Evolutionary conservation across 2,888 invertebrate genomes (phyloP), one percentile per base, ranked within the genome.

Genomic region (Callyntrura sp.): DNA sequence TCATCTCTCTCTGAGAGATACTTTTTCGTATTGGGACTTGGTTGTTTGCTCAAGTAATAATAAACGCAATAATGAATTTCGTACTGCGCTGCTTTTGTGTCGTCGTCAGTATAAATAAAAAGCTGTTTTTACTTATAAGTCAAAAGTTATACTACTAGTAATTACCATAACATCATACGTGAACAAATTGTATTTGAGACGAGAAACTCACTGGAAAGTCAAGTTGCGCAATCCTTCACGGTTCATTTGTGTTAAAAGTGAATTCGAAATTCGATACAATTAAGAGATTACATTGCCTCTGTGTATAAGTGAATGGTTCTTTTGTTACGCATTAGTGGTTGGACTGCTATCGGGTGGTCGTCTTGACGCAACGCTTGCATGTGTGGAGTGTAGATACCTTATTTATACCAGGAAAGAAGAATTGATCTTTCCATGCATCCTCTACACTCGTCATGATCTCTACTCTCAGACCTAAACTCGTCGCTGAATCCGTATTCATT

Each of bases 241-340:
- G 57, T 35, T 73, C 85, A 8, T 14, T 68, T 43, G 17, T 28
- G 12, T 65, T 28, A 65, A 73, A 48, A 48, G 73, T 0, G 23
- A 45, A 48, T 81, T 43, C 60, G 70, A 81, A 45, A 48, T 81
- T 43, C 60, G 70, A 81, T 68, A 73, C 81, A 88, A 88, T 88
- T 79, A 82, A 62, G 82, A 73, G 60, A 88, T 81, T 81, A 20
- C 60, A 23, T 43, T 68, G 12, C 14, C 28, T 28, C 25, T 65
- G 28, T 65, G 25, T 65, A 23, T 6, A 35, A n/a, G 68, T 68
- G 35, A 68, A 68, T 43, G 68, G 17, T 68, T 68, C 43, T 12
- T 43, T 60, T 43, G 35, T 43, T 9, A 43, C n/a, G 70, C 11
- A 68, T 35, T 9, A 28, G 25, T 62, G 28, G 62, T 62, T 51